These are phyloP conservation scores for Agrochola lota DNA, from an alignment of 2,888 invertebrate genomes.

Conservation along the genomic window DNA sequence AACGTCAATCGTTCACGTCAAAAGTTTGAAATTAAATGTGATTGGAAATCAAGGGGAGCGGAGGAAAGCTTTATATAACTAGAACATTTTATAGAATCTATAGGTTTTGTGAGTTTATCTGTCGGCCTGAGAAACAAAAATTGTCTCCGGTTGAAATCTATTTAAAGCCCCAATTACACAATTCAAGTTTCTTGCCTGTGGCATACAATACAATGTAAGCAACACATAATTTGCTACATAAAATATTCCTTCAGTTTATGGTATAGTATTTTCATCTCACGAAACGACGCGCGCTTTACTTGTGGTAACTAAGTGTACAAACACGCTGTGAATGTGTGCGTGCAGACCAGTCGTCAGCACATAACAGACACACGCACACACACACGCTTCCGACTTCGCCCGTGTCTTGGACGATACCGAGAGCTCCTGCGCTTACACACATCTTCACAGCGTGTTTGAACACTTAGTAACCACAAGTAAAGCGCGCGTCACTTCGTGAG, in stretches of 20 bases:
- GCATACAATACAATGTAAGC: no score
- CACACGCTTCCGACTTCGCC: no score
- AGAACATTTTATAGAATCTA: background rate
- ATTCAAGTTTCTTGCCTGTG: background rate
- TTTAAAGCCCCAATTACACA: background rate
- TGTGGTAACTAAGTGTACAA: background rate
- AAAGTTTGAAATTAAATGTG: background rate
- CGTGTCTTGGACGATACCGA: no score
- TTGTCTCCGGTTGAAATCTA: background rate
- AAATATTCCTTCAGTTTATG: no score
- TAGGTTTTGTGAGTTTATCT: background rate
- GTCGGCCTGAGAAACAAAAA: no score
- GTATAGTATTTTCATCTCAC: background rate
- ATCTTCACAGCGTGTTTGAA: no score
- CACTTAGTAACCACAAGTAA: background rate
- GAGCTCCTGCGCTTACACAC: no score
- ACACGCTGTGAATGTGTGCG: background rate
- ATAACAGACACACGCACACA: no score
- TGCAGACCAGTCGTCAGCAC: no score
- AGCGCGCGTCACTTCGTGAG: background rate
- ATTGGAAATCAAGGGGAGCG: background rate
- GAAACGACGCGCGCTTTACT: background rate
- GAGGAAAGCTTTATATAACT: background rate
- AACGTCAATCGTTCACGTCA: background rate
- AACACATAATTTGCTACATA: no score